phyloP scores from a whole-genome alignment of 2,888 invertebrate genomes.

The Frankliniella intonsa region DNA sequence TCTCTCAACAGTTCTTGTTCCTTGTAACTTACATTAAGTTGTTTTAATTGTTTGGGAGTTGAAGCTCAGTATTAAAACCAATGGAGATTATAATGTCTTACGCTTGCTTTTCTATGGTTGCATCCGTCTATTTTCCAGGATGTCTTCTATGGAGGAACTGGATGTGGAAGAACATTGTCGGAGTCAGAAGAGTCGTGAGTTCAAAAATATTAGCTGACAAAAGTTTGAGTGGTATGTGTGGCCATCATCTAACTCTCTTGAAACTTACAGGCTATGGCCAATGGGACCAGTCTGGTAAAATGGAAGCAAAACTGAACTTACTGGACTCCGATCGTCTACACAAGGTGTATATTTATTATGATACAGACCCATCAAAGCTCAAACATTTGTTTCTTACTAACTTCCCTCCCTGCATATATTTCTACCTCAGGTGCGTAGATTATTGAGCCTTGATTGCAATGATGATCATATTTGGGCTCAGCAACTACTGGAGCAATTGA shows the following conservation, averaged over 20 bases:
- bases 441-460: not conserved
- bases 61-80: no score
- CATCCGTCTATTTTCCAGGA: no score
- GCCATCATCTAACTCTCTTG: not conserved
- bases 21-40: no score
- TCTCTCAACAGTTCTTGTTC: no score
- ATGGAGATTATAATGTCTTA: no score
- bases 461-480: not conserved
- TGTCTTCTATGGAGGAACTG: not conserved
- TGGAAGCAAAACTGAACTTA: not conserved
- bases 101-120: no score
- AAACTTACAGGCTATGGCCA: not conserved
- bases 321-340: not conserved
- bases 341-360: not conserved
- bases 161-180: not conserved
- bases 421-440: not conserved
- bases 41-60: no score
- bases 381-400: not conserved
- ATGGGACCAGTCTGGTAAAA: slow-evolving; percentile 3
- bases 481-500: not conserved
- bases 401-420: not conserved
- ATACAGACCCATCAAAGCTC: not conserved
- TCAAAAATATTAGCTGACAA: not conserved
- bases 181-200: not conserved
- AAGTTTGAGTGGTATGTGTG: not conserved